Evolutionary conservation across 1,140 invertebrate species (phyloP).

Genomic region (Neocloeon triangulifer): DNA sequence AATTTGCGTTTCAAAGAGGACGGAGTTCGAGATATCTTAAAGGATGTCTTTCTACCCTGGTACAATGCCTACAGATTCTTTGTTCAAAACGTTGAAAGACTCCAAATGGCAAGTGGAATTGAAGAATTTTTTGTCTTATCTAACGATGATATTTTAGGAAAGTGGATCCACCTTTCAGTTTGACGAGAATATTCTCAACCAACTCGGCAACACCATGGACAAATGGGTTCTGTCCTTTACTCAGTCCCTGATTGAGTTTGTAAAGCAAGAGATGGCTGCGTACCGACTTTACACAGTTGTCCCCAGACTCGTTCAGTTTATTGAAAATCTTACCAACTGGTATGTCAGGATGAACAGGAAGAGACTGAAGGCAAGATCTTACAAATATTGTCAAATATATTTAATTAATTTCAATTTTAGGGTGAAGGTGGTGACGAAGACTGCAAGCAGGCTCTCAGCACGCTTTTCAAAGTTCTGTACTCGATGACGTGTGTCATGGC

Average conservation of each 20-base stretch:
- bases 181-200: constrained; percentile 15
- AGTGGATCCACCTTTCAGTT: constrained; percentile 20
- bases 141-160: constrained; percentile 17
- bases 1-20: constrained; percentile 94
- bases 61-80: constrained; percentile 96
- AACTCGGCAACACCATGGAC: constrained; percentile 74
- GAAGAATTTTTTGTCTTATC: constrained; percentile 15
- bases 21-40: constrained; percentile 85
- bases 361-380: constrained; percentile 38
- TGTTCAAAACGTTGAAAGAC: constrained; percentile 75
- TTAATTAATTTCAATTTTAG: too few relatives aligned
- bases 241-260: constrained; percentile 72
- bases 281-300: constrained; percentile 93
- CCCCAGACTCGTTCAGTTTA: constrained; percentile 80
- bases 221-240: constrained; percentile 93
- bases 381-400: too few relatives aligned
- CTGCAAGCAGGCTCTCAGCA: constrained; percentile 62
- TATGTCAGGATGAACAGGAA: constrained; percentile 93
- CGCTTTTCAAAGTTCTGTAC: constrained; percentile 70
- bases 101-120: constrained; percentile 41
- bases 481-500: constrained; percentile 84
- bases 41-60: constrained; percentile 97
- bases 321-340: constrained; percentile 97
- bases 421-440: constrained; percentile 58
- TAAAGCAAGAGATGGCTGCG: constrained; percentile 79